Evolutionary conservation across 2,113 vertebrate genomes (phyloP), one percentile per base, ranked within the genome.

Genomic region (Cettia cetti): DNA sequence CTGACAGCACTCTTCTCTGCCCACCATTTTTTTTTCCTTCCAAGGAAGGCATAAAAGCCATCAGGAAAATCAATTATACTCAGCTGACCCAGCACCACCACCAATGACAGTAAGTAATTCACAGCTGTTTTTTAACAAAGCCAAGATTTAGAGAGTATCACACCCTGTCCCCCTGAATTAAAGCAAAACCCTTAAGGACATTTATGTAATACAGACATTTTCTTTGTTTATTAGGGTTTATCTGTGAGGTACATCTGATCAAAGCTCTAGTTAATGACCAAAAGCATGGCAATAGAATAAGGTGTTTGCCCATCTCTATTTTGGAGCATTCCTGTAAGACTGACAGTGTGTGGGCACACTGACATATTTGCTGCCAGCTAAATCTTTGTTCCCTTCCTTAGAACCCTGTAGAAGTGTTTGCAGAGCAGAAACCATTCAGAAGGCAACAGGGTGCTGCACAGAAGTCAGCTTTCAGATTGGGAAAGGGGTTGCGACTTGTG

Each of bases 41-140:
- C 28, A 4, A 28, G 1, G 6, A 63, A 54, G 2, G 1, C 9
- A 3, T 0, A 0, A 0, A 14, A 1, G 2, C 1, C 0, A 1
- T 27, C 6, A 50, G 53, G 44, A 91, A 56, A 42, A 26, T 42
- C 44, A 82, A 1, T 92, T 90, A 64, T 45, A 56, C 7, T 65
- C 90, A 91, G 65, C 61, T 90, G 85, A n/a, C 15, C 64, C 49
- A 78, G 52, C 61, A 45, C 10, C 22, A 71, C 49, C 35, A 52
- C 35, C 44, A 81, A 60, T 47, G 31, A 21, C 47, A 68, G 47
- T 23, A 35, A 61, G 39, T 4, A 45, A 54, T 42, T 30, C 28
- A 21, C 65, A 82, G 61, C 24, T 78, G 30, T 26, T 49, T 39
- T 28, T 53, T 68, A 57, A 22, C 10, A 6, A 61, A 68, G 53